Evolutionary conservation across 2,113 vertebrate species (phyloP).

Genomic region (Pygoscelis antarcticus): DNA sequence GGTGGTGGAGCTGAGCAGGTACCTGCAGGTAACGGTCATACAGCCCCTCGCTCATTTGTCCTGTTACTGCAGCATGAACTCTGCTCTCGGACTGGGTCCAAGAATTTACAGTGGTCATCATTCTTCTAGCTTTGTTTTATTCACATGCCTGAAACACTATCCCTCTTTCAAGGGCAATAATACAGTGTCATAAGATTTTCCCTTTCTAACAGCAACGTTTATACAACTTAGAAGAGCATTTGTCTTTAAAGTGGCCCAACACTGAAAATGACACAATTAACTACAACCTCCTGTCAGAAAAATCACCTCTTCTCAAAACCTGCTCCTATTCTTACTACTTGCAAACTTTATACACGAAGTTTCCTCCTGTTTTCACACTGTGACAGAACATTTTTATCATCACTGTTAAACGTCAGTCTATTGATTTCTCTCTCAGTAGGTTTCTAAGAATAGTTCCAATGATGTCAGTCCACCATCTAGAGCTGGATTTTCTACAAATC

Average conservation of each 20-base stretch:
- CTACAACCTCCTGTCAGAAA: background rate
- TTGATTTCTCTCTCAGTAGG: background rate
- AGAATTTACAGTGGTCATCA: background rate
- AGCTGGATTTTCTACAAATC: background rate
- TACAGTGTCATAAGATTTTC: background rate
- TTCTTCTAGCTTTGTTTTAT: background rate
- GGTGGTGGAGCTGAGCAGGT: background rate
- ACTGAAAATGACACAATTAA: background rate
- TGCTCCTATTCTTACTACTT: background rate
- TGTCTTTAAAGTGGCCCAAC: background rate
- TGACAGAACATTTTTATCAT: background rate
- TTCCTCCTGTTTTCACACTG: background rate
- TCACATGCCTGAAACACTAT: background rate
- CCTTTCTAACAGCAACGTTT: background rate
- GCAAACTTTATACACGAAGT: background rate
- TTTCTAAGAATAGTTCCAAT: background rate
- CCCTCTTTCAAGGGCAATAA: background rate
- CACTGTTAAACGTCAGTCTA: background rate
- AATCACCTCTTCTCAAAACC: background rate
- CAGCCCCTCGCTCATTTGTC: fast-evolving
- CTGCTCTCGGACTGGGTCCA: background rate
- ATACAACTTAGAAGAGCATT: background rate
- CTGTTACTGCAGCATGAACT: background rate
- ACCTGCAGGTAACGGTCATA: background rate
- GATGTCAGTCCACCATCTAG: background rate